Evolutionary conservation across 1,140 invertebrate species (phyloP), one percentile per base, ranked within the genome.

Genomic region (Tyrophagus putrescentiae): DNA sequence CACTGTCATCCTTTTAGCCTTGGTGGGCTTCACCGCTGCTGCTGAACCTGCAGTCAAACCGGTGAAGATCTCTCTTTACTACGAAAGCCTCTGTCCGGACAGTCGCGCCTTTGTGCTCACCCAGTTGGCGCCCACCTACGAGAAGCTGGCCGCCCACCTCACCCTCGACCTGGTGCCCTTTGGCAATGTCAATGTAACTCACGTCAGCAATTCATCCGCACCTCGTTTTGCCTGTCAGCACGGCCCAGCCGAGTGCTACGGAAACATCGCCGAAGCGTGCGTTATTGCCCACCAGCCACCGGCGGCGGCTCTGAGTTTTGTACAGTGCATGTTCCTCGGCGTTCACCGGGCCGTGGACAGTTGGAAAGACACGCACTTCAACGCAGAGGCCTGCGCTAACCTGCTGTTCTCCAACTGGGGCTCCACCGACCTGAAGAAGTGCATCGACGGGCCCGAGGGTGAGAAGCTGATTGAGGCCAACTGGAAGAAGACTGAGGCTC

Each of bases 201-300:
- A n/a, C 16, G n/a, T 16, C 45, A 11, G 13, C 5, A 31, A 27
- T 41, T 27, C n/a, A 58, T 48, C 34, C 3, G 21, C 39, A 25
- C 39, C 52, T 18, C 21, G 18, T 6, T 41, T 52, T 11, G n/a
- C n/a, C 7, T 57, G 56, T 50, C 66, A 67, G 45, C 67, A 68
- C 41, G 66, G 66, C 1, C 25, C 50, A 18, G 57, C 31, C 1
- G 66, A 67, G 56, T 67, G 66, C 45, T 18, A 52, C 4, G 66
- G 67, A 2, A 67, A 67, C 44, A 50, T 32, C 42, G 58, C 68
- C 1, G 64, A 67, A 64, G 76, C 45, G 23, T 48, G 45, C 18
- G 45, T 29, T 7, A 48, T 48, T 18, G 18, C 23, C 13, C 18
- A 7, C 21, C 18, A 57, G 18, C 7, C 45, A 48, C 7, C 21